Conservation (phyloP, 2,888 invertebrate genomes). For the Diaprepes abbreviatus region DNA sequence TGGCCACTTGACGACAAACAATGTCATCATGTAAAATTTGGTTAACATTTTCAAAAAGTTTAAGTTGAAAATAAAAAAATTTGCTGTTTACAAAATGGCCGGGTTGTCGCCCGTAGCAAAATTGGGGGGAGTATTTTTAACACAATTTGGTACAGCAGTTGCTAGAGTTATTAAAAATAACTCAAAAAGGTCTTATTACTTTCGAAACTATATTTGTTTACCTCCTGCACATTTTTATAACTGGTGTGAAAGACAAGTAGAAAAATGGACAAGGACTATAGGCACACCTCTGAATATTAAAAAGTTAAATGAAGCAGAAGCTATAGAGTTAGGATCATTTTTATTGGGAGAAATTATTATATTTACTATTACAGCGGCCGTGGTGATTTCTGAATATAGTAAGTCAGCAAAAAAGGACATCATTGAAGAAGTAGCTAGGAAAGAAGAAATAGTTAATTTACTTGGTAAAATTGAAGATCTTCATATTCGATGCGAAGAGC, state of each 20-base stretch:
- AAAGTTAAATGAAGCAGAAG: neutral
- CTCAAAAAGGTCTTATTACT: neutral
- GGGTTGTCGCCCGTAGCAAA: neutral
- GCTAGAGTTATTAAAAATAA: neutral
- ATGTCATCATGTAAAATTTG: too few species aligned
- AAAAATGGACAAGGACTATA: neutral
- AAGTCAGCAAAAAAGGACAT: neutral
- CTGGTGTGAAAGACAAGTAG: neutral
- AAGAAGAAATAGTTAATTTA: neutral
- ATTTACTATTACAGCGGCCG: neutral
- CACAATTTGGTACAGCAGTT: neutral
- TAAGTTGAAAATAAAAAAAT: too few species aligned
- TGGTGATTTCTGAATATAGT: neutral
- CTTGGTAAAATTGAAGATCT: too few species aligned
- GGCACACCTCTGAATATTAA: neutral
- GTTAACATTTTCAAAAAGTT: too few species aligned
- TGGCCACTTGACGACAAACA: too few species aligned
- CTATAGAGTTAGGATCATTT: neutral
- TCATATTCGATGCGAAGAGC: too few species aligned
- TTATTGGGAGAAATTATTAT: neutral
- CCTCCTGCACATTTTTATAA: slow-evolving; percentile 12
- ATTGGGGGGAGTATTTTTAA: neutral
- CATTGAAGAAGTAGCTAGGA: neutral
- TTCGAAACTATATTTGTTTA: neutral
- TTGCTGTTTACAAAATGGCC: too few species aligned